Percentiles rank a stretch among this genome's conserved stretches.
These are phyloP conservation scores for Agrochola circellaris DNA, from an alignment of 2,888 invertebrate genomes.

Conservation along the genomic window DNA sequence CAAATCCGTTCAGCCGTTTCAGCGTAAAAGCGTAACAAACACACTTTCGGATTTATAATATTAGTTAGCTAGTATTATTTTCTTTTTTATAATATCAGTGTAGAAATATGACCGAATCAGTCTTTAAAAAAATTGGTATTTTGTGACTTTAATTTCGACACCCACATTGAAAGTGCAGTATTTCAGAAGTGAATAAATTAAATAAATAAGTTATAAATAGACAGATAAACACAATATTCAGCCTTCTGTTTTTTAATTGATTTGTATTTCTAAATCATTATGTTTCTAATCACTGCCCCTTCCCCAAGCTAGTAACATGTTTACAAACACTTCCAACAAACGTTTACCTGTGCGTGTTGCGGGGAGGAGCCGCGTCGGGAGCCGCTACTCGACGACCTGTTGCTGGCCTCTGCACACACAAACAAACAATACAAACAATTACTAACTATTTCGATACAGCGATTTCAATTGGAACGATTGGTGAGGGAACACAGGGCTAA, in stretches of 20 bases:
- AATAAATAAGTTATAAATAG: background rate
- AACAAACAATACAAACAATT: conserved; percentile 60
- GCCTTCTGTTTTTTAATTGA: background rate
- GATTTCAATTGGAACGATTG: background rate
- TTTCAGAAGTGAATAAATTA: background rate
- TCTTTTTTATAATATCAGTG: too few relatives aligned
- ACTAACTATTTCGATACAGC: background rate
- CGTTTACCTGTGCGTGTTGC: conserved; percentile 75
- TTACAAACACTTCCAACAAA: background rate
- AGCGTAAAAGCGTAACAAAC: too few relatives aligned
- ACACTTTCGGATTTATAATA: too few relatives aligned
- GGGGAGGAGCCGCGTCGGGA: conserved; percentile 85
- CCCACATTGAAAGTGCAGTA: background rate
- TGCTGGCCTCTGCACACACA: conserved; percentile 81
- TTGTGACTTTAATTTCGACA: background rate
- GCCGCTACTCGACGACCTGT: conserved; percentile 87
- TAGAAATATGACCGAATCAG: background rate
- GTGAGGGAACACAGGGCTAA: background rate
- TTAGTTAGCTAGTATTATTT: too few relatives aligned
- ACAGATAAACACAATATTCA: background rate
- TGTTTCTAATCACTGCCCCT: background rate
- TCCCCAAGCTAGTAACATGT: background rate
- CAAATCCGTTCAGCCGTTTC: too few relatives aligned
- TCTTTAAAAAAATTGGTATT: background rate
- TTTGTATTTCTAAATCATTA: background rate